phyloP scores from a whole-genome alignment of 2,113 vertebrate species.

The Bostrychus sinensis region DNA sequence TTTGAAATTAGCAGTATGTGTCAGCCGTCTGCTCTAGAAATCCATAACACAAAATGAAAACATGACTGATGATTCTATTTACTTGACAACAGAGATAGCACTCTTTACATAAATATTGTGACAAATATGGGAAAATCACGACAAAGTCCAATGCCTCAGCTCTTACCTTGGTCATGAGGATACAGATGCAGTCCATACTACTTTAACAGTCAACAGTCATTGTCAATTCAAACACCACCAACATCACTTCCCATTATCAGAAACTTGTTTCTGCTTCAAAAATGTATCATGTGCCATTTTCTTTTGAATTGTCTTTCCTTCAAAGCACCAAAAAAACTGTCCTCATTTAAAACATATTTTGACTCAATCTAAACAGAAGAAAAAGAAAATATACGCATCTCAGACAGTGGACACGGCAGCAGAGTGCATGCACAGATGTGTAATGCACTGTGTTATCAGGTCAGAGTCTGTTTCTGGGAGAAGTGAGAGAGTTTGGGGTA shows the following conservation, averaged over 20 bases:
- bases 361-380: background rate
- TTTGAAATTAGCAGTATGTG: no score
- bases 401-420: conserved; percentile 21
- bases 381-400: background rate
- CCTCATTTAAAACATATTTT: conserved; percentile 29
- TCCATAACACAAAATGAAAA: no score
- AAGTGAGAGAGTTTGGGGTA: conserved; percentile 39
- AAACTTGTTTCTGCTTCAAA: conserved; percentile 44
- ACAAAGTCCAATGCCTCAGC: background rate
- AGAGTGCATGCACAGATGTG: conserved; percentile 31
- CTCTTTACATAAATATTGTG: no score
- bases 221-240: no score
- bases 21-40: no score
- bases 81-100: no score
- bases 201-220: conserved; percentile 45
- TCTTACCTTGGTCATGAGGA: conserved; percentile 76
- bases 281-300: conserved; percentile 35
- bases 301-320: conserved; percentile 55
- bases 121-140: background rate
- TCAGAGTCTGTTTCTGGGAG: conserved; percentile 58
- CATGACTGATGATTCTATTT: no score
- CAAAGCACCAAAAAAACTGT: conserved; percentile 25
- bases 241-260: conserved; percentile 36
- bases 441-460: conserved; percentile 63
- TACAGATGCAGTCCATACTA: conserved; percentile 76